Evolutionary conservation across 1,140 invertebrate genomes (phyloP), one percentile per base, ranked within the genome.

Genomic region (Magallana angulata): DNA sequence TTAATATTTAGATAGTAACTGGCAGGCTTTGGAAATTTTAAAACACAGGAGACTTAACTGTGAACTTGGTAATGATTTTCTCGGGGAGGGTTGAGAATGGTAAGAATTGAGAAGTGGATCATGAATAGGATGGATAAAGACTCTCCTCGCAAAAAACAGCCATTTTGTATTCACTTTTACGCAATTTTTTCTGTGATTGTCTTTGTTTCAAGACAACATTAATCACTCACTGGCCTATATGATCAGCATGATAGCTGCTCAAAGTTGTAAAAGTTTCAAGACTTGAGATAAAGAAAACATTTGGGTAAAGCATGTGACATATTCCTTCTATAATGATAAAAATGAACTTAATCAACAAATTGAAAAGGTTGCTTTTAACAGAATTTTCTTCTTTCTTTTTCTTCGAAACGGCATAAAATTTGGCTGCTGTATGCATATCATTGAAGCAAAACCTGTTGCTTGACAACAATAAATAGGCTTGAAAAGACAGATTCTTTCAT

Each of bases 1-100:
- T 76, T 76, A 76, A 76, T 76, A 76, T 76, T 76, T 76, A 76
- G 68, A 76, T 76, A 76, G 68, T 76, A 76, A 30, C 68, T 76
- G 68, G 24, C 68, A 76, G 68, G 68, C 24, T 76, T 11, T 76
- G 8, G 68, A 30, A 12, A 30, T 76, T 76, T 76, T 76, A 76
- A 76, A 76, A 76, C 68, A 76, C 68, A 76, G 14, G 68, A 76
- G 68, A 76, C 30, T 30, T 30, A 76, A 24, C 24, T 30, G 18
- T 76, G 18, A 76, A 76, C 18, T 76, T 7, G 36, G 68, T 76
- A 30, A 76, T 76, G 68, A 30, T 30, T 12, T 71, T 18, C 36
- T 30, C 30, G 7, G 24, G 36, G 68, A 30, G 24, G 60, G 60
- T 48, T 48, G 36, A 48, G 36, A 48, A 48, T 48, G n/a, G n/a